Base-by-base conservation (phyloP, 1,140 invertebrate genomes). In the Phymastichus coffea region DNA sequence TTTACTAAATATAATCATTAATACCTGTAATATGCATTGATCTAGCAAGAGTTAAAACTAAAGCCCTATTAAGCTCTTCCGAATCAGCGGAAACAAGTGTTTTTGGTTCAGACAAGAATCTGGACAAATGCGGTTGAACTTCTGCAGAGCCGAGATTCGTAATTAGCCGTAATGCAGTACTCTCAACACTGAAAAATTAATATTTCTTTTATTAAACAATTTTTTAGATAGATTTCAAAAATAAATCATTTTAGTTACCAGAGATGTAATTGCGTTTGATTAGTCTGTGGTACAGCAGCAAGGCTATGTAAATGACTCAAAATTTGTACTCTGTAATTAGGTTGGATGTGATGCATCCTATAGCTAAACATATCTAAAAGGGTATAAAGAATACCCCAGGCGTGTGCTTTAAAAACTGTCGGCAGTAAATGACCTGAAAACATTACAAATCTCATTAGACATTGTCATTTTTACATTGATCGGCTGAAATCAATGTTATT, bases 321-420 rank as follows among this genome's bases (percentile, higher is more conserved):
- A 6, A 98, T 81, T 71, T 97, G 94, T 0, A 97, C 89, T 48
- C 94, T 83, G 74, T 97, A 98, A 76, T 97, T 93, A 0, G 94
- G 92, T 66, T 96, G 94, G 65, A 97, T 95, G 75, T 98, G 95
- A 76, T 97, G 94, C 79, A 98, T 88, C 44, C 95, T 82, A 73
- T 97, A 97, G 52, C 91, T 94, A 73, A 97, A 97, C 94, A 98
- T 97, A 77, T 98, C 95, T 63, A 98, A 78, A 20, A 98, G 77
- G 0, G 94, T 97, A 71, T 98, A 95, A 4, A 98, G 81, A 47
- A 95, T 97, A 25, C 92, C 93, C 93, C 94, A 96, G 1, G 93
- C 92, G 65, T 96, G 92, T 23, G 88, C 90, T 73, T 95, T 95
- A 64, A 95, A 95, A 17, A 95, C 94, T 35, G 87, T 89, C 1